These are phyloP conservation scores for Platycheirus rosarum DNA, from an alignment of 2,888 invertebrate species.

Conservation along the genomic window DNA sequence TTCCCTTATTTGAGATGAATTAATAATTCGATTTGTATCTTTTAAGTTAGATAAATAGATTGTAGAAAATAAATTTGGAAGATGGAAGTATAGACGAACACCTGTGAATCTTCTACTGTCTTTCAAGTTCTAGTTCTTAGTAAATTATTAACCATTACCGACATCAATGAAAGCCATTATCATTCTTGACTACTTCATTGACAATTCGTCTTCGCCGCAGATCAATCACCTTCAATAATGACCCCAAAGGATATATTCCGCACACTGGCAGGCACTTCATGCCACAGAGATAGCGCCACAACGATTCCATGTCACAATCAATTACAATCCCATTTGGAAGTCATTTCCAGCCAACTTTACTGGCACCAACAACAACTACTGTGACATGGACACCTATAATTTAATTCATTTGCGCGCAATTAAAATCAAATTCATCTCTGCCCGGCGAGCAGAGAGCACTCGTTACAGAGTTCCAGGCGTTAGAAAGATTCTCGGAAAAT, in stretches of 20 bases:
- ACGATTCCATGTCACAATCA: slow-evolving; percentile 71
- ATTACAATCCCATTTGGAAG: slow-evolving; percentile 67
- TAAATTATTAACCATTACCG: background rate
- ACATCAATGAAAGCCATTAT: slow-evolving; percentile 11
- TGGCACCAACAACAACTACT: slow-evolving; percentile 41
- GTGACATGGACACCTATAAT: slow-evolving; percentile 71
- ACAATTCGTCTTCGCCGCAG: slow-evolving; percentile 40
- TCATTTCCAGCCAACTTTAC: slow-evolving; percentile 28
- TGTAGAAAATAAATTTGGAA: too few relatives aligned
- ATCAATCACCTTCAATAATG: slow-evolving; percentile 50
- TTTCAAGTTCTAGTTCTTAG: background rate
- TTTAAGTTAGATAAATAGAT: too few relatives aligned
- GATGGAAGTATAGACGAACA: too few relatives aligned
- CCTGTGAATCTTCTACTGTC: too few relatives aligned
- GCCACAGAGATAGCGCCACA: slow-evolving; percentile 57
- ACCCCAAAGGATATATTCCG: slow-evolving; percentile 46
- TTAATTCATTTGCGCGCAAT: slow-evolving; percentile 74
- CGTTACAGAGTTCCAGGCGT: slow-evolving; percentile 30
- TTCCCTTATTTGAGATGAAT: too few relatives aligned
- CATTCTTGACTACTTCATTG: slow-evolving; percentile 27
- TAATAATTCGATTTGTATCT: too few relatives aligned
- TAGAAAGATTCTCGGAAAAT: slow-evolving; percentile 39
- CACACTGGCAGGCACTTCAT: slow-evolving; percentile 48
- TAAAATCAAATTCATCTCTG: slow-evolving; percentile 71
- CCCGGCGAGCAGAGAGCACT: slow-evolving; percentile 28